A percentile compares a stretch with the other conserved stretches of the same genome.
Conservation (phyloP, 2,113 vertebrate genomes). For the Sigmodon hispidus region DNA sequence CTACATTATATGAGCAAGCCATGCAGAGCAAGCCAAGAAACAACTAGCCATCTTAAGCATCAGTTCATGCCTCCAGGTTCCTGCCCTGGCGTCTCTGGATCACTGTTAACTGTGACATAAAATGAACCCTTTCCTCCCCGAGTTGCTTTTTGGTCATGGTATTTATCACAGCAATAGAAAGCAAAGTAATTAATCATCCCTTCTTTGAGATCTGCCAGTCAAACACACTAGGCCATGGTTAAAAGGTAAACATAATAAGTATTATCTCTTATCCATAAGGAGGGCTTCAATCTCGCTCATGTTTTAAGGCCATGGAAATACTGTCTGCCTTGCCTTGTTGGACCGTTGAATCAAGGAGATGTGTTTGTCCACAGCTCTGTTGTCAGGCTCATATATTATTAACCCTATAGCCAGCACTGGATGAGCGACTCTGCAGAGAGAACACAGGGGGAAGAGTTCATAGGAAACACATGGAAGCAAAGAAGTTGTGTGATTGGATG, state of each 20-base stretch:
- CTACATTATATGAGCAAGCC: not conserved
- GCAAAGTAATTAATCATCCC: not conserved
- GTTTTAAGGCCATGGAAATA: not conserved
- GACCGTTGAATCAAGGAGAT: not conserved
- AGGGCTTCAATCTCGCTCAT: not conserved
- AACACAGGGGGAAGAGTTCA: fast-evolving
- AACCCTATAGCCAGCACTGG: not conserved
- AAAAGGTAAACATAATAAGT: not conserved
- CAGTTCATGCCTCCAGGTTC: not conserved
- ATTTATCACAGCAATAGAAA: not conserved
- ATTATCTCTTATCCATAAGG: no score
- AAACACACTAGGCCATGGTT: not conserved
- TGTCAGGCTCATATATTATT: not conserved
- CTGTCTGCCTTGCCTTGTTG: not conserved
- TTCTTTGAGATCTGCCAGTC: not conserved
- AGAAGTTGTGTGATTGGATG: not conserved
- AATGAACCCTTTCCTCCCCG: not conserved
- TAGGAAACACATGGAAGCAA: no score
- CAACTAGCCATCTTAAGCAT: not conserved
- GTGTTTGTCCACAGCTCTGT: not conserved
- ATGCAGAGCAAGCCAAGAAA: not conserved
- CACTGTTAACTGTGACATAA: not conserved
- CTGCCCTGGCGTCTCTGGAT: not conserved
- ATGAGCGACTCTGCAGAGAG: not conserved
- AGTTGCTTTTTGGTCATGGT: not conserved